Conservation (phyloP, 2,888 invertebrate species). For the Polydesmus complanatus region DNA sequence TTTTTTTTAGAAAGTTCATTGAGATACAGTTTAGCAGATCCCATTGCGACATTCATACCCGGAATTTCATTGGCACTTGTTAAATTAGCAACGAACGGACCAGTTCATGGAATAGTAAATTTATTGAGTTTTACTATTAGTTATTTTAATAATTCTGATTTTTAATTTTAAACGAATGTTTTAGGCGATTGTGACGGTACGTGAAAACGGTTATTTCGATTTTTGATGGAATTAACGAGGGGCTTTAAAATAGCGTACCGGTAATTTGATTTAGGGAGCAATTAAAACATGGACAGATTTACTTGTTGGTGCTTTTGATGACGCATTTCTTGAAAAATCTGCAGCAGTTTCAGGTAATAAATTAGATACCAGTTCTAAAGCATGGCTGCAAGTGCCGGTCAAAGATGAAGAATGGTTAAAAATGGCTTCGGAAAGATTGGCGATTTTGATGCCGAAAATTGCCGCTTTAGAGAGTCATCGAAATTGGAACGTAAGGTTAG, state of each 20-base stretch:
- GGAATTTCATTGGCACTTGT: not conserved
- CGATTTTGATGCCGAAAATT: not conserved
- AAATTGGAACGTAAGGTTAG: slow-evolving; percentile 1
- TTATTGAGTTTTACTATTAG: too few species aligned
- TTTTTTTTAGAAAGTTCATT: not conserved
- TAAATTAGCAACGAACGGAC: not conserved
- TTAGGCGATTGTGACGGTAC: too few species aligned
- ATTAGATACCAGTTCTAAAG: not conserved
- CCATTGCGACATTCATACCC: not conserved
- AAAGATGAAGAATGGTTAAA: slow-evolving; percentile 3
- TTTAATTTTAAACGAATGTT: too few species aligned
- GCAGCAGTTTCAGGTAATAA: not conserved
- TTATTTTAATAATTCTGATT: too few species aligned
- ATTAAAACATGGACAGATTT: not conserved
- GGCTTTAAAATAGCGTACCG: too few species aligned
- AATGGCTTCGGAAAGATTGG: slow-evolving; percentile 4
- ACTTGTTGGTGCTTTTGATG: not conserved
- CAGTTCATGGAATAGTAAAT: too few species aligned
- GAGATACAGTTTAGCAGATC: not conserved
- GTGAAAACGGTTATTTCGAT: too few species aligned
- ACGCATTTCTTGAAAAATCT: not conserved
- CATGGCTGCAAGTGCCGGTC: not conserved
- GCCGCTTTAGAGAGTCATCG: not conserved
- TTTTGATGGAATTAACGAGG: too few species aligned
- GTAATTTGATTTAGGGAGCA: not conserved